A percentile compares a stretch with the other conserved stretches of the same genome.
phyloP scores from a whole-genome alignment of 2,113 vertebrate species.

The Psilopsiagon aymara region DNA sequence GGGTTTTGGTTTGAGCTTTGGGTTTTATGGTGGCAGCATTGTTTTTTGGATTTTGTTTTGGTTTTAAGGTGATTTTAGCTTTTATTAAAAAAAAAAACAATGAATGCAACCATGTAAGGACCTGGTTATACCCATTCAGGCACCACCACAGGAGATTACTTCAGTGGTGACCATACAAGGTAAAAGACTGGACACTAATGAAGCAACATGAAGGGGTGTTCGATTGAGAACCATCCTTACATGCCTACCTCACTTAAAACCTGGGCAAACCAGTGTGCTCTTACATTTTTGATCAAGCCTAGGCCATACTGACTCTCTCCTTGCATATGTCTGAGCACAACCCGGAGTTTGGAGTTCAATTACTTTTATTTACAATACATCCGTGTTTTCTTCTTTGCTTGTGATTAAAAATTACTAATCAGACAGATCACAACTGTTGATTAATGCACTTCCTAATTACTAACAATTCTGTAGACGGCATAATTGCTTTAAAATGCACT shows the following conservation, averaged over 20 bases:
- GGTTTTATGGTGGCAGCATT: neutral
- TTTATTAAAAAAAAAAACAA: neutral
- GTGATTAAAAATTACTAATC: conserved; percentile 40
- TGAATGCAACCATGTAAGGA: neutral
- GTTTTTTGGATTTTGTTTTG: neutral
- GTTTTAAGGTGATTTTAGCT: neutral
- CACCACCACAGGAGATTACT: neutral
- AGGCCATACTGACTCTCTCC: neutral
- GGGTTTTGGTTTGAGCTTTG: neutral
- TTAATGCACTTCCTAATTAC: conserved; percentile 44
- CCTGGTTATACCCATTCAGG: neutral
- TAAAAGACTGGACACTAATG: neutral
- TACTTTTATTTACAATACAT: conserved; percentile 26
- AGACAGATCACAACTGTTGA: conserved; percentile 17
- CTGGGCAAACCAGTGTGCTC: neutral
- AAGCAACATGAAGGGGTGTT: neutral
- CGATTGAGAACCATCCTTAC: neutral
- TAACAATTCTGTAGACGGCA: neutral
- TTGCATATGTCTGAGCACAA: neutral
- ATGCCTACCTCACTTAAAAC: neutral
- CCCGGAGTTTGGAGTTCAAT: neutral
- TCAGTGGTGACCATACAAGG: neutral
- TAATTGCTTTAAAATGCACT: conserved; percentile 39
- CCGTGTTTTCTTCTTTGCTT: neutral
- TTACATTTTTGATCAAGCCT: neutral